A percentile compares a stretch with the other conserved stretches of the same genome.
phyloP scores from a whole-genome alignment of 2,888 invertebrate genomes.

The Meandrusa payeni region DNA sequence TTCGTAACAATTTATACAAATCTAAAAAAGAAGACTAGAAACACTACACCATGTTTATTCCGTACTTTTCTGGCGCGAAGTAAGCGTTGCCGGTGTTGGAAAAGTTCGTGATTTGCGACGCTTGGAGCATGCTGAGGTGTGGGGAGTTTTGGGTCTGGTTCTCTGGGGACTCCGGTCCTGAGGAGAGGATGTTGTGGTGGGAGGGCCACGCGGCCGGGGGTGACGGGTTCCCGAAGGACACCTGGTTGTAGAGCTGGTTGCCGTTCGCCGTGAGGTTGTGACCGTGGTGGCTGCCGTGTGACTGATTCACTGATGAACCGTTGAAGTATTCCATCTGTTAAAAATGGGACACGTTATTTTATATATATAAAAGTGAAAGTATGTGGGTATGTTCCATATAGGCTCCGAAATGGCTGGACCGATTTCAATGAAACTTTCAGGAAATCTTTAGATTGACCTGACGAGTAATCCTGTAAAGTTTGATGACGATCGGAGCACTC shows the following conservation, averaged over 20 bases:
- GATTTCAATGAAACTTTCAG: no score
- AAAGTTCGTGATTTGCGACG: slow-evolving; percentile 76
- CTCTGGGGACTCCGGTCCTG: slow-evolving; percentile 70
- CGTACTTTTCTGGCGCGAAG: slow-evolving; percentile 76
- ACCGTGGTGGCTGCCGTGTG: slow-evolving; percentile 64
- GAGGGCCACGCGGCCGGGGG: slow-evolving; percentile 70
- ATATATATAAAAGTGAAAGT: no score
- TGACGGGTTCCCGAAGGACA: slow-evolving; percentile 73
- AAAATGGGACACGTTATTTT: not conserved
- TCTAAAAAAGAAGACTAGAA: slow-evolving; percentile 50
- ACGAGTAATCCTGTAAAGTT: no score
- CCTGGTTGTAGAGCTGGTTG: slow-evolving; percentile 76
- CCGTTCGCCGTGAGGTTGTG: slow-evolving; percentile 70
- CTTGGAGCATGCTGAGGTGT: slow-evolving; percentile 73
- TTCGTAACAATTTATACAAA: slow-evolving; percentile 32
- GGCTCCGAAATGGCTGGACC: no score
- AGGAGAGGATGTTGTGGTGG: slow-evolving; percentile 70
- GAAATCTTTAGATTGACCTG: no score
- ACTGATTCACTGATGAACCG: slow-evolving; percentile 70
- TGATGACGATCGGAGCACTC: no score
- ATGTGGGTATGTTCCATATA: no score
- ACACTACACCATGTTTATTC: slow-evolving; percentile 78
- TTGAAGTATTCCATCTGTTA: slow-evolving; percentile 78
- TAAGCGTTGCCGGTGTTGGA: slow-evolving; percentile 74
- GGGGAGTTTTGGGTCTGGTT: slow-evolving; percentile 70